A percentile compares a stretch with the other conserved stretches of the same genome.
phyloP scores from a whole-genome alignment of 2,797 vertebrate species.

The Sebastiscus albofasciatus region DNA sequence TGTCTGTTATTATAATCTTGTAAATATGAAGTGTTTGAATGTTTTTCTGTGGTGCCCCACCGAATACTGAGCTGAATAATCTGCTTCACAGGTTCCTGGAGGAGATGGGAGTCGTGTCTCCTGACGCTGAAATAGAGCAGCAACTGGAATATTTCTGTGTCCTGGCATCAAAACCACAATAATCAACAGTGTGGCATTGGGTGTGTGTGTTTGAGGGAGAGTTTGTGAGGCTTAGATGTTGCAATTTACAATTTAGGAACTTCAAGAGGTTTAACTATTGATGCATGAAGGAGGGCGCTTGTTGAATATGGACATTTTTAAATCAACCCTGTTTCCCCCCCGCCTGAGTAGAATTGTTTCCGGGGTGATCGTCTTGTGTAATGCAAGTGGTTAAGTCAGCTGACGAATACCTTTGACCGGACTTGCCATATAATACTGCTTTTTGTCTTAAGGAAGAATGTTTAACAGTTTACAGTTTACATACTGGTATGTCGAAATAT shows the following conservation, averaged over 20 bases:
- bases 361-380: not conserved
- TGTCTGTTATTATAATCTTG: not conserved
- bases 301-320: not conserved
- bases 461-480: not conserved
- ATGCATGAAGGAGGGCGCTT: not conserved
- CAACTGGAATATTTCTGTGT: constrained; percentile 72
- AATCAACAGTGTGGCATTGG: not conserved
- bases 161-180: constrained; percentile 75
- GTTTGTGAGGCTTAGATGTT: not conserved
- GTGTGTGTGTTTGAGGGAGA: not conserved
- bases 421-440: not conserved
- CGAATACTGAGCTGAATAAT: not conserved
- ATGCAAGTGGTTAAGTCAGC: not conserved
- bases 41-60: not conserved
- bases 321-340: not conserved
- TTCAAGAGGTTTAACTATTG: not conserved
- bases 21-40: not conserved
- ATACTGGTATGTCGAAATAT: not conserved
- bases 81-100: constrained; percentile 70
- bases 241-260: not conserved
- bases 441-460: not conserved
- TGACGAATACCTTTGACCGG: not conserved
- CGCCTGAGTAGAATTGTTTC: not conserved
- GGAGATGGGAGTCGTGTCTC: constrained; percentile 74
- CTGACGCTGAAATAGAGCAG: constrained; percentile 66